Evolutionary conservation across 1,140 invertebrate genomes (phyloP).

Genomic region (Stegodyphus dumicola): DNA sequence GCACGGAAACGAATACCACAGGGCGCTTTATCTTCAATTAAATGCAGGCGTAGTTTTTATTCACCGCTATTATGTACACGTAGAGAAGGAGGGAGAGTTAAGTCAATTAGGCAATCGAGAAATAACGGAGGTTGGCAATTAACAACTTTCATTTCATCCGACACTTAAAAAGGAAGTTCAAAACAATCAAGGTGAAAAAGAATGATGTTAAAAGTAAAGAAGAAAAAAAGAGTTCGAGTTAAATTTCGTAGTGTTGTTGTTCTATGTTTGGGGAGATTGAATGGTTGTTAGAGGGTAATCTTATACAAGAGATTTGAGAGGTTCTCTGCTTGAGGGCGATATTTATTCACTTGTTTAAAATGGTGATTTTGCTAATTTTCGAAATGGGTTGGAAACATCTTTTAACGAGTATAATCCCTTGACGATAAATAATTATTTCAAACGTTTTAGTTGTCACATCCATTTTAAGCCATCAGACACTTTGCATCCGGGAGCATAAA

Average conservation of each 20-base stretch:
- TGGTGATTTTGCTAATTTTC: too few species aligned
- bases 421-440: too few species aligned
- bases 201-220: conserved; percentile 20
- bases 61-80: conserved; percentile 15
- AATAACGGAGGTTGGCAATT: conserved; percentile 52
- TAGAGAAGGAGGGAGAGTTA: conserved; percentile 35
- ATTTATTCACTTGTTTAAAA: too few species aligned
- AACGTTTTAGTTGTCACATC: too few species aligned
- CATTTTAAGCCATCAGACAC: too few species aligned
- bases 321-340: too few species aligned
- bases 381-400: too few species aligned
- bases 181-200: conserved; percentile 56
- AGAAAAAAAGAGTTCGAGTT: not conserved
- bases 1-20: conserved; percentile 55
- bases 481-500: too few species aligned
- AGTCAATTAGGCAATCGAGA: conserved; percentile 57
- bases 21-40: conserved; percentile 60
- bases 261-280: not conserved
- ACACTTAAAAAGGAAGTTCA: conserved; percentile 60
- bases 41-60: conserved; percentile 34
- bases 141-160: conserved; percentile 55
- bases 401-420: too few species aligned
- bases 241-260: conserved; percentile 3
- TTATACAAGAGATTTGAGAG: too few species aligned
- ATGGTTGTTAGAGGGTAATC: too few species aligned